Conservation (phyloP, 2,113 vertebrate genomes). For the Rhea americana region DNA sequence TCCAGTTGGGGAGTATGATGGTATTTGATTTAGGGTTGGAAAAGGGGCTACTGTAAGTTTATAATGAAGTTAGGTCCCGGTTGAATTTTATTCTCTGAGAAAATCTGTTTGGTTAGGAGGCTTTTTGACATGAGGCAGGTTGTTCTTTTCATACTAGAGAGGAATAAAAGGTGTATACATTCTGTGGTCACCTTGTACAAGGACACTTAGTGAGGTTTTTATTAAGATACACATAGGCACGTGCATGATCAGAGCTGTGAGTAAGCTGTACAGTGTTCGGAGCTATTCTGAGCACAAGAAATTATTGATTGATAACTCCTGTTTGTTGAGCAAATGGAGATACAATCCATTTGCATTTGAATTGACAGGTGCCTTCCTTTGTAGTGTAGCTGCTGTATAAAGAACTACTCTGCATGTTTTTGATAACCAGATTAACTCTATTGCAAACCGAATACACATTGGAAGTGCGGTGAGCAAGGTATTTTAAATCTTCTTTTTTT, state of each 20-base stretch:
- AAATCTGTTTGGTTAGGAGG: background rate
- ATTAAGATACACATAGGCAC: background rate
- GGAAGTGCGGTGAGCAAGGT: background rate
- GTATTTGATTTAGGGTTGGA: background rate
- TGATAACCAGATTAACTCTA: background rate
- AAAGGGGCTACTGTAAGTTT: background rate
- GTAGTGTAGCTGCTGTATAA: background rate
- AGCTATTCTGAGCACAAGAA: background rate
- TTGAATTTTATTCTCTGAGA: background rate
- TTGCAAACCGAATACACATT: background rate
- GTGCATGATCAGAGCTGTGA: background rate
- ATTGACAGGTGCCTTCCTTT: background rate
- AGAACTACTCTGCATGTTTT: background rate
- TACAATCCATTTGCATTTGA: background rate
- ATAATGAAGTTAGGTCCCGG: background rate
- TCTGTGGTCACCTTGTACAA: background rate
- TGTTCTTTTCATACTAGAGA: background rate
- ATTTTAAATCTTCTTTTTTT: background rate
- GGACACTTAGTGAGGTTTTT: background rate
- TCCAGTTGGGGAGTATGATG: background rate
- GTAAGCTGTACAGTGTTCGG: background rate
- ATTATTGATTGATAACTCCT: background rate
- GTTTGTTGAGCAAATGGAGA: background rate
- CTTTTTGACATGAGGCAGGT: background rate
- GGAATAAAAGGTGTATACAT: background rate